A percentile compares a stretch with the other conserved stretches of the same genome.
Conservation (phyloP, 2,113 vertebrate species). For the Motacilla alba region DNA sequence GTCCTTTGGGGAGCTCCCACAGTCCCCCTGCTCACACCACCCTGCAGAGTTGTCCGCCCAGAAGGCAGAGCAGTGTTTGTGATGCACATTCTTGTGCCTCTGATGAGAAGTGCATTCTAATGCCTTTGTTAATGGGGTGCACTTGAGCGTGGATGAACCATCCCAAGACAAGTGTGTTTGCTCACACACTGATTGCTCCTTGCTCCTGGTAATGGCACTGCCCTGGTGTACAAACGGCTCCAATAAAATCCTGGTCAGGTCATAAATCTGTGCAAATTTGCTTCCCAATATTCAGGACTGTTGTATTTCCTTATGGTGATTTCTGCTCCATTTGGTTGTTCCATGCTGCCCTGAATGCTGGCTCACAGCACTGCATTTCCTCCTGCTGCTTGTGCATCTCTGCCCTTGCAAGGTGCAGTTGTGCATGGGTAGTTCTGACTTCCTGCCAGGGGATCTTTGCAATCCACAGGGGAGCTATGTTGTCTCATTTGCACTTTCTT, state of each 20-base stretch:
- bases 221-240: not conserved
- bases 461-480: not conserved
- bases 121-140: not conserved
- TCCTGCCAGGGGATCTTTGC: not conserved
- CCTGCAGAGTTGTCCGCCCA: not conserved
- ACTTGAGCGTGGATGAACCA: accelerated
- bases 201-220: not conserved
- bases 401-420: not conserved
- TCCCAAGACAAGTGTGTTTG: not conserved
- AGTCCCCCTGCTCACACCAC: not conserved
- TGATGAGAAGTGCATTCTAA: not conserved
- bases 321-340: not conserved
- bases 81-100: not conserved
- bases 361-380: accelerated
- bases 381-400: not conserved
- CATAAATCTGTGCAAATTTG: not conserved
- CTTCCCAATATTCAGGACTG: not conserved
- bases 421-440: not conserved
- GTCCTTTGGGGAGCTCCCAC: not conserved
- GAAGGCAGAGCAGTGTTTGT: not conserved
- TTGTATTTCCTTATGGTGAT: not conserved
- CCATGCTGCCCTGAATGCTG: not conserved
- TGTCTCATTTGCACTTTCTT: conserved; percentile 43
- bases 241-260: not conserved
- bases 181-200: accelerated